Evolutionary conservation across 1,140 invertebrate genomes (phyloP).

Genomic region (Dreissena polymorpha): DNA sequence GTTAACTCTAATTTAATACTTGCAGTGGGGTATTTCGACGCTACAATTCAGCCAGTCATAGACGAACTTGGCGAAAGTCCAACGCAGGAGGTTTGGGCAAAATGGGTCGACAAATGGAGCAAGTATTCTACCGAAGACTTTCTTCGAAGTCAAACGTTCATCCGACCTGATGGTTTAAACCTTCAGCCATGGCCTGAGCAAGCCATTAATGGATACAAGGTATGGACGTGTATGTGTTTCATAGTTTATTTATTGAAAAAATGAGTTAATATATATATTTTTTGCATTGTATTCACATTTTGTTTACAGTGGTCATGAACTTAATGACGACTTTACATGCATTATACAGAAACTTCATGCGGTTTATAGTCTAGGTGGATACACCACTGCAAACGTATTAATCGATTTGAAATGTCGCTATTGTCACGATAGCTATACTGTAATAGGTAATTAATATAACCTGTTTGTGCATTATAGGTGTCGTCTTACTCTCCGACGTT

Average conservation of each 20-base stretch:
- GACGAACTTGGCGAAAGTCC: conserved; percentile 33
- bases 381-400: no score
- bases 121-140: conserved; percentile 51
- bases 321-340: no score
- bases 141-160: conserved; percentile 18
- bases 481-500: no score
- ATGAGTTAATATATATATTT: no score
- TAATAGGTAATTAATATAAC: no score
- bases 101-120: conserved; percentile 58
- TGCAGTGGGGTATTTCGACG: conserved; percentile 43
- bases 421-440: conserved; percentile 6
- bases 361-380: no score
- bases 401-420: conserved; percentile 17
- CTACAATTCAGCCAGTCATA: conserved; percentile 48
- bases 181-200: conserved; percentile 56
- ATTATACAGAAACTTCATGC: no score
- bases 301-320: no score
- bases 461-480: no score
- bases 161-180: background rate
- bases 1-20: background rate
- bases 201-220: conserved; percentile 57
- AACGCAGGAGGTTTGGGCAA: conserved; percentile 37
- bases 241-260: no score
- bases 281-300: no score
- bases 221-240: background rate